Conservation (phyloP, 1,140 invertebrate genomes). For the Drosophila willistoni region DNA sequence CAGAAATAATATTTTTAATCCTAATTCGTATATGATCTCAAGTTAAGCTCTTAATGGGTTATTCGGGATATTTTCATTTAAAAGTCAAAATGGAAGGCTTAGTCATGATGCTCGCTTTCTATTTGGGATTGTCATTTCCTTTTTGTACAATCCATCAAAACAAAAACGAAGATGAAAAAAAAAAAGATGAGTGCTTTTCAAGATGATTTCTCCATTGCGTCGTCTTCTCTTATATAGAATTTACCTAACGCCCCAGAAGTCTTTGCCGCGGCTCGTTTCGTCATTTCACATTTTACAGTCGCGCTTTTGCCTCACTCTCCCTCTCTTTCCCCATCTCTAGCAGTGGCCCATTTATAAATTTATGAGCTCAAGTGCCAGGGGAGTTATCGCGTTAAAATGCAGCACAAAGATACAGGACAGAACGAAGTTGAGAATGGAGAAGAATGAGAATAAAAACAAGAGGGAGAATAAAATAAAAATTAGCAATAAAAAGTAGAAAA, state of each 20-base stretch:
- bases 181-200: constrained; percentile 74
- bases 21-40: too few relatives aligned
- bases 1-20: too few relatives aligned
- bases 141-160: constrained; percentile 26
- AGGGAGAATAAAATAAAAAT: constrained; percentile 74
- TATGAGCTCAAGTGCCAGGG: constrained; percentile 80
- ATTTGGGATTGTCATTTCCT: constrained; percentile 21
- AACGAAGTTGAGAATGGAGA: not conserved
- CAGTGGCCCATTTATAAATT: constrained; percentile 77
- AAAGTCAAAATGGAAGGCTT: constrained; percentile 3
- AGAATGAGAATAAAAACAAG: constrained; percentile 19
- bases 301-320: constrained; percentile 6
- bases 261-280: constrained; percentile 71
- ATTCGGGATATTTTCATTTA: not conserved
- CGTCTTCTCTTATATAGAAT: not conserved
- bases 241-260: not conserved
- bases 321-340: not conserved
- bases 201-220: constrained; percentile 41
- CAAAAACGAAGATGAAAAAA: constrained; percentile 42
- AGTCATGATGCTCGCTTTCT: constrained; percentile 31
- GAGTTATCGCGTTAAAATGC: constrained; percentile 80
- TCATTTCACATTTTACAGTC: constrained; percentile 71
- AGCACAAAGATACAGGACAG: constrained; percentile 48
- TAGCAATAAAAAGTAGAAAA: constrained; percentile 82
- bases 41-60: too few relatives aligned